These are phyloP conservation scores for Gryllus longicercus DNA, from an alignment of 2,888 invertebrate species.

Conservation along the genomic window DNA sequence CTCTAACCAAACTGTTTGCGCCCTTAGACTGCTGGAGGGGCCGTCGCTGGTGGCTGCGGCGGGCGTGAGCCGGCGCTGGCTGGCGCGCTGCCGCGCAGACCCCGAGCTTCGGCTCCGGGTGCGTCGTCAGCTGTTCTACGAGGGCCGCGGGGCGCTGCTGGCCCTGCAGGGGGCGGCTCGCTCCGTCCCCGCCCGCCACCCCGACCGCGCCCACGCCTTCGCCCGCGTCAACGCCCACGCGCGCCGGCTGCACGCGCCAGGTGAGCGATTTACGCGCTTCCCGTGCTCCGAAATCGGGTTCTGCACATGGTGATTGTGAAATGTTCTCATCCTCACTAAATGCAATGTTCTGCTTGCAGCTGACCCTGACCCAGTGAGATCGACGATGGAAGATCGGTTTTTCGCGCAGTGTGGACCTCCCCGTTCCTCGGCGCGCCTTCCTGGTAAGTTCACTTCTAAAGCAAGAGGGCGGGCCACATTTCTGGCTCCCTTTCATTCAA, in stretches of 20 bases:
- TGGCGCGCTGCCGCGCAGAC: not conserved
- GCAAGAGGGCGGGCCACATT: too few relatives aligned
- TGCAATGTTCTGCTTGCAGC: too few relatives aligned
- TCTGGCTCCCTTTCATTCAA: too few relatives aligned
- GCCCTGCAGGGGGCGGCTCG: not conserved
- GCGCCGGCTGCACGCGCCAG: not conserved
- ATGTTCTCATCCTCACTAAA: too few relatives aligned
- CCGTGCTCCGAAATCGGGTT: too few relatives aligned
- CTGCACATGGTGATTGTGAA: too few relatives aligned
- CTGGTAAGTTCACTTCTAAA: too few relatives aligned
- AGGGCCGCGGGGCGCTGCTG: not conserved
- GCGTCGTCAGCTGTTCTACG: not conserved
- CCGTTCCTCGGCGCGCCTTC: too few relatives aligned
- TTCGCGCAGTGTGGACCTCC: too few relatives aligned
- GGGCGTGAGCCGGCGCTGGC: not conserved
- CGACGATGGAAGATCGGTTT: too few relatives aligned
- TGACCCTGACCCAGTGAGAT: too few relatives aligned
- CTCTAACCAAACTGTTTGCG: too few relatives aligned
- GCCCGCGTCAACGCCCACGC: not conserved
- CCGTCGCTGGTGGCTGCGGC: not conserved
- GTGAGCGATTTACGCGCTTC: not conserved
- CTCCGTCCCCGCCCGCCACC: not conserved
- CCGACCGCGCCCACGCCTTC: not conserved
- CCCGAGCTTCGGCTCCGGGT: not conserved
- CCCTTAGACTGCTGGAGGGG: not conserved